Conservation (phyloP, 2,888 invertebrate species). For the Acanthacorydalis orientalis region DNA sequence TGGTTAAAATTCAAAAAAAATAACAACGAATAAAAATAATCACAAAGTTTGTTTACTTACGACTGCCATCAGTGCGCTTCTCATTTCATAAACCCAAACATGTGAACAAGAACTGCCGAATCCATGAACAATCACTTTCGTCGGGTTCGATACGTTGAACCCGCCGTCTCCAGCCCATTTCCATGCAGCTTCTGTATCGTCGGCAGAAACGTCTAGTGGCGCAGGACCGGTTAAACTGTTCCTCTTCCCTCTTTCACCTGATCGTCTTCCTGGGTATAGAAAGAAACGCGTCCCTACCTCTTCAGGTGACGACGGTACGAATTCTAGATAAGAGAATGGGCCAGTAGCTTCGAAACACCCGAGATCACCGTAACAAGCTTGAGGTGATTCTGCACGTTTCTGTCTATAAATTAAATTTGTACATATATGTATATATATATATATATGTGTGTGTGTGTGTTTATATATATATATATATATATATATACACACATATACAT, state of each 20-base stretch:
- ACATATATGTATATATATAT: no score
- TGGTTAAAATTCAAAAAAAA: not conserved
- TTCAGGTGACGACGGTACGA: constrained; percentile 69
- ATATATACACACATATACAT: no score
- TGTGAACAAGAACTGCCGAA: constrained; percentile 84
- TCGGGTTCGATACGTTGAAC: constrained; percentile 48
- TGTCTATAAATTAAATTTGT: constrained; percentile 26
- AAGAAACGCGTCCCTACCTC: constrained; percentile 75
- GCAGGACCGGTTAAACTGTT: constrained; percentile 1
- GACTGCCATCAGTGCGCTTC: constrained; percentile 76
- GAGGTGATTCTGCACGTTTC: constrained; percentile 57
- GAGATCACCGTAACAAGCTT: constrained; percentile 74
- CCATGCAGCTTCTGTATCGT: constrained; percentile 54
- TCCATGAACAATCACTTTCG: constrained; percentile 79
- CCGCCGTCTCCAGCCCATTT: constrained; percentile 39
- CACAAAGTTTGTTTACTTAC: constrained; percentile 30
- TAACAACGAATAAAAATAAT: not conserved
- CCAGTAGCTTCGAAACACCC: constrained; percentile 88
- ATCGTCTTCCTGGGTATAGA: constrained; percentile 47
- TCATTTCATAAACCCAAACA: constrained; percentile 89
- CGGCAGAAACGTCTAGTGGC: constrained; percentile 51
- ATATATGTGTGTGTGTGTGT: no score
- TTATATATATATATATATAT: no score
- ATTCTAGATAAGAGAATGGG: constrained; percentile 78
- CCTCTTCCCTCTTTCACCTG: not conserved